Evolutionary conservation across 2,888 invertebrate genomes (phyloP), one percentile per base, ranked within the genome.

Genomic region (Trachelus stipa): DNA sequence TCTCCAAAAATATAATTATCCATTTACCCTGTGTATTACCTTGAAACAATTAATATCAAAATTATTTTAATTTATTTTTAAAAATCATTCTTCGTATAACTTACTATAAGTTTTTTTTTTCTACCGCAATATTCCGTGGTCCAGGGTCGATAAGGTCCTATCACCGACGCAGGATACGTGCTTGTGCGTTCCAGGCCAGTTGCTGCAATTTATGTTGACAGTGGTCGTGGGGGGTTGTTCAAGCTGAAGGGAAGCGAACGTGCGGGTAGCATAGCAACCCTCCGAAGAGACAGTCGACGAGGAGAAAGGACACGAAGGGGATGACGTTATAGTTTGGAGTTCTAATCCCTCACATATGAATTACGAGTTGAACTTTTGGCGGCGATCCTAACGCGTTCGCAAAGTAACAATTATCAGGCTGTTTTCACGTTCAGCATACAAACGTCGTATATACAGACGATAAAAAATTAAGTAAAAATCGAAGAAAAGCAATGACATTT

Each of bases 161-260:
- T 69, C 33, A 30, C 69, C 30, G 69, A 12, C 30, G 15, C 31
- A 69, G 11, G 11, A 69, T 30, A n/a, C 30, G 12, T 30, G 69
- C 11, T 15, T n/a, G 31, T 69, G 15, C 33, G 33, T 33, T 69
- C 69, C 30, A 4, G 15, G 69, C 30, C 31, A 69, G 69, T 69
- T 77, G 78, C 74, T 76, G 77, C 79, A 77, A 82, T 82, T 80
- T 81, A 81, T 82, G 81, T 82, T 76, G 79, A 81, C 79, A 79
- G 77, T 76, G 78, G 80, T 79, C 77, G 78, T 78, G 81, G 79
- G 79, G 40, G 79, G 80, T 77, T 79, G 77, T 69, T 80, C 79
- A 35, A 79, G 79, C 79, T 35, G 76, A 69, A 73, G 71, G 76
- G 76, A 73, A 15, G 15, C 15, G 15, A 15, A 40, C 40, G 40